Conservation (phyloP, 2,797 vertebrate species). For the Chromobotia macracanthus region DNA sequence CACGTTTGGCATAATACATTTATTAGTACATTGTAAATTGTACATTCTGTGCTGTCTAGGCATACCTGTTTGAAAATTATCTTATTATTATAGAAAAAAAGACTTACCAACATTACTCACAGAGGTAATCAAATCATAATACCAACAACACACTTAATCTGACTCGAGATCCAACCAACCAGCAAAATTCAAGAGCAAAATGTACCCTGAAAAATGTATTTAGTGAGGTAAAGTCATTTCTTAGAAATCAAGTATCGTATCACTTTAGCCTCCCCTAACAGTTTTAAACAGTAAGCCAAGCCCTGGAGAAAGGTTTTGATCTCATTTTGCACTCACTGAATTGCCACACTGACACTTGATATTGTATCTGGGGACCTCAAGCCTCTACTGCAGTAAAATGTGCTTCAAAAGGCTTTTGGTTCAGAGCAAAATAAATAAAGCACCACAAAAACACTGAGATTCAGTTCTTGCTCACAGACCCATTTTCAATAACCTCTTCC, state of each 20-base stretch:
- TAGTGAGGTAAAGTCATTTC: constrained; percentile 8
- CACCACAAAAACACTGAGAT: neutral
- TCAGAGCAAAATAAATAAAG: neutral
- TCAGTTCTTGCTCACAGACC: neutral
- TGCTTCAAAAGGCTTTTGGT: neutral
- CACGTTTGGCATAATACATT: constrained; percentile 9
- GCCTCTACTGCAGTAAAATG: neutral
- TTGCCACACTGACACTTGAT: constrained; percentile 30
- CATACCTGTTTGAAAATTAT: neutral
- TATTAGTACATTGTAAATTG: neutral
- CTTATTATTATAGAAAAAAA: neutral
- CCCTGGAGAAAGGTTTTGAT: constrained; percentile 33
- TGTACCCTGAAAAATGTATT: constrained; percentile 31
- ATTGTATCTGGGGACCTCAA: constrained; percentile 20
- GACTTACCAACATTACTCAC: neutral
- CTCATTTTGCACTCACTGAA: constrained; percentile 20
- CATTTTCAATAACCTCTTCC: neutral
- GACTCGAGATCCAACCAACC: neutral
- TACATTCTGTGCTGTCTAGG: constrained; percentile 13
- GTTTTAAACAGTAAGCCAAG: constrained; percentile 26
- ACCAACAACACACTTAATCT: neutral
- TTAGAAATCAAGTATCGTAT: constrained; percentile 36
- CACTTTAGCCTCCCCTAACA: constrained; percentile 9
- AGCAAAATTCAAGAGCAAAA: constrained; percentile 14
- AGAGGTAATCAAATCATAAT: neutral